Evolutionary conservation across 1,140 invertebrate species (phyloP).

Genomic region (Euglossa dilemma): DNA sequence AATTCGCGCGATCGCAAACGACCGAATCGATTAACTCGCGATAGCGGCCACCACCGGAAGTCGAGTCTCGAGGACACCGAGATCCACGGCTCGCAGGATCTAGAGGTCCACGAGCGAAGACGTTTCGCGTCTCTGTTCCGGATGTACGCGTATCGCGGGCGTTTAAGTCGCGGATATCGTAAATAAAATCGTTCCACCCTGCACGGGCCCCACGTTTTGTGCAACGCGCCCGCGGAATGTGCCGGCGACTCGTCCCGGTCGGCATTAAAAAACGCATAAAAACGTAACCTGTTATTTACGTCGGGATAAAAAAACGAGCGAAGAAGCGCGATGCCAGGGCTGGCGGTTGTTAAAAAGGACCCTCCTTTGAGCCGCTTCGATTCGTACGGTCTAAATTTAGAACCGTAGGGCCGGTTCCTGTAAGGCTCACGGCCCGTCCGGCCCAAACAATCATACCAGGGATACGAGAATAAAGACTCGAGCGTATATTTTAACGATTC

Average conservation of each 20-base stretch:
- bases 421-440: slow-evolving; percentile 27
- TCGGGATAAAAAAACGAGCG: slow-evolving; percentile 42
- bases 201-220: not conserved
- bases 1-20: not conserved
- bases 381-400: slow-evolving; percentile 69
- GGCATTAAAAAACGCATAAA: slow-evolving; percentile 66
- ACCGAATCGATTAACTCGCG: not conserved
- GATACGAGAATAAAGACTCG: not conserved
- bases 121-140: not conserved
- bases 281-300: slow-evolving; percentile 70
- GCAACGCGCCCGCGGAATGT: slow-evolving; percentile 22
- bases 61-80: no score
- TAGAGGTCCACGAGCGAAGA: not conserved
- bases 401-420: slow-evolving; percentile 52
- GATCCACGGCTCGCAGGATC: no score
- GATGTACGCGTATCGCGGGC: not conserved
- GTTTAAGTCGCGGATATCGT: slow-evolving; percentile 23
- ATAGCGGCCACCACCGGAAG: no score
- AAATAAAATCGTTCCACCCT: slow-evolving; percentile 28
- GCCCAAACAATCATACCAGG: slow-evolving; percentile 13
- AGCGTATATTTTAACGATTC: not conserved
- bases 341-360: slow-evolving; percentile 46
- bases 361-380: slow-evolving; percentile 57
- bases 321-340: slow-evolving; percentile 23
- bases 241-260: not conserved